A percentile compares a stretch with the other conserved stretches of the same genome.
phyloP scores from a whole-genome alignment of 2,797 vertebrate species.

The Capromys pilorides region DNA sequence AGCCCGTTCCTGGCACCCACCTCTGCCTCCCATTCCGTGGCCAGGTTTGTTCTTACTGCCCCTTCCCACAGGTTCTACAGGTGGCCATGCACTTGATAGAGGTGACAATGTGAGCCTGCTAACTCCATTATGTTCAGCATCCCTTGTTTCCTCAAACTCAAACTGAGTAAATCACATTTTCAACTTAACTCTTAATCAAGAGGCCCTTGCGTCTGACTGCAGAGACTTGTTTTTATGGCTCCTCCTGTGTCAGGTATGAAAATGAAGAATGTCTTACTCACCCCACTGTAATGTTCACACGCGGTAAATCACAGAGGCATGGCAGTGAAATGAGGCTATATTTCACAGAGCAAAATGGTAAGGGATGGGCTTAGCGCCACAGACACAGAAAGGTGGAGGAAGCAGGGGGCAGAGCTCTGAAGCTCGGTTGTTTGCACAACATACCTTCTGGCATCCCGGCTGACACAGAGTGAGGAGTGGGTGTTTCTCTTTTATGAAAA shows the following conservation, averaged over 20 bases:
- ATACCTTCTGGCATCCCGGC: neutral
- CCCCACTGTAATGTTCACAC: fast-evolving
- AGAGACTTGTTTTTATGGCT: slow-evolving; percentile 78
- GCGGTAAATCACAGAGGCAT: slow-evolving; percentile 35
- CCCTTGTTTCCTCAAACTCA: slow-evolving; percentile 80
- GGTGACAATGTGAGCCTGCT: slow-evolving; percentile 73
- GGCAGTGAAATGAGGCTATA: neutral
- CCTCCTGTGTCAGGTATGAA: slow-evolving; percentile 68
- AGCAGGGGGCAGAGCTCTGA: neutral
- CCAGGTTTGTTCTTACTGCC: neutral
- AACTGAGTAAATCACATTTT: slow-evolving; percentile 81
- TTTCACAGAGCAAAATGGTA: slow-evolving; percentile 6
- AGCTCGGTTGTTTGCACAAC: neutral
- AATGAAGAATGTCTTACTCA: slow-evolving; percentile 72
- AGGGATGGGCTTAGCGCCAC: neutral
- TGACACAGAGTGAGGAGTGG: neutral
- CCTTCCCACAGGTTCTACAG: fast-evolving
- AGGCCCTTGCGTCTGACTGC: slow-evolving; percentile 81
- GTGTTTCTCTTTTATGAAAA: neutral
- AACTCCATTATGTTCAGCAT: slow-evolving; percentile 73
- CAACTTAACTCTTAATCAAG: slow-evolving; percentile 85
- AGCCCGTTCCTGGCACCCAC: neutral
- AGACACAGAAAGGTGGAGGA: neutral
- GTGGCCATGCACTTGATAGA: neutral
- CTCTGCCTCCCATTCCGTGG: neutral